phyloP scores from a whole-genome alignment of 2,888 invertebrate genomes.

The Callimorpha dominula region DNA sequence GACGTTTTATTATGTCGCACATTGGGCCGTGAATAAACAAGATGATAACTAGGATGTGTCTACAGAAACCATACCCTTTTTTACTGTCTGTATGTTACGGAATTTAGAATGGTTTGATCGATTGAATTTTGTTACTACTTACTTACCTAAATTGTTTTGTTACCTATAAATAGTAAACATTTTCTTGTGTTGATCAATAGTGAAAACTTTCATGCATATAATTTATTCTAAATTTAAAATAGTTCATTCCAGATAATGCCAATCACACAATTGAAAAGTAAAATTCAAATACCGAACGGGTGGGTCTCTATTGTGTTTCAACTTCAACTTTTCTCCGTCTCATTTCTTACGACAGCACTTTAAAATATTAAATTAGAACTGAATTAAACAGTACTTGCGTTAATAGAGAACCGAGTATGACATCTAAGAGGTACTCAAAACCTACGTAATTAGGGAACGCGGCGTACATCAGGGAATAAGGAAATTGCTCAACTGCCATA shows the following conservation, averaged over 20 bases:
- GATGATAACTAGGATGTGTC: conserved; percentile 57
- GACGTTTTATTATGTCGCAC: conserved; percentile 58
- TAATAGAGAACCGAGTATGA: conserved; percentile 71
- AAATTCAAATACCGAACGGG: background rate
- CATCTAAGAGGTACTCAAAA: conserved; percentile 68
- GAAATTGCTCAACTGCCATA: conserved; percentile 78
- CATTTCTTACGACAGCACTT: conserved; percentile 31
- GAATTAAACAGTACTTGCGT: conserved; percentile 65
- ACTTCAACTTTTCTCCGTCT: conserved; percentile 20
- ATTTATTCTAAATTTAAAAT: background rate
- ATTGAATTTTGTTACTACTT: background rate
- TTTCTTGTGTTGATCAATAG: background rate
- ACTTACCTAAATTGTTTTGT: background rate
- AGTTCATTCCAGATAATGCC: background rate
- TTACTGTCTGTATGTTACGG: conserved; percentile 48
- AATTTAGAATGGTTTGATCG: conserved; percentile 24
- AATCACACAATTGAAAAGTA: conserved; percentile 1
- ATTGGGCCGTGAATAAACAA: conserved; percentile 63
- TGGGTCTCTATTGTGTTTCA: conserved; percentile 18
- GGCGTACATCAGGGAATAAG: conserved; percentile 59
- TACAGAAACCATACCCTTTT: conserved; percentile 51
- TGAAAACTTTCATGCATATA: background rate
- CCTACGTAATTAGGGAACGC: conserved; percentile 73
- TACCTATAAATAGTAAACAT: background rate
- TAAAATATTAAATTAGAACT: conserved; percentile 57